Evolutionary conservation across 2,113 vertebrate species (phyloP).

Genomic region (Hiodon tergisus): DNA sequence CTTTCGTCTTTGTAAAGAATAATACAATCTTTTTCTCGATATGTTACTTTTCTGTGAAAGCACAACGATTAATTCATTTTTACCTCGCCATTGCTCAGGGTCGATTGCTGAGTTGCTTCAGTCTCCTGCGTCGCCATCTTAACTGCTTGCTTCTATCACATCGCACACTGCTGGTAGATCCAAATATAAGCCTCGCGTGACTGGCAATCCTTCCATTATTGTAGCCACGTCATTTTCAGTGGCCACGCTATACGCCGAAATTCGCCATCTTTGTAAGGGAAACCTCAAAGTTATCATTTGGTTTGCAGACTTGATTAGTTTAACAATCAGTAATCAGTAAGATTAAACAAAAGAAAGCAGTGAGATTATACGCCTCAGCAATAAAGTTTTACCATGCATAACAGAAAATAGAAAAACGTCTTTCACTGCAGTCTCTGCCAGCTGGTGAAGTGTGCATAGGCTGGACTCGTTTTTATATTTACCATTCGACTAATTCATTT

Average conservation of each 20-base stretch:
- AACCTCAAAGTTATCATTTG: background rate
- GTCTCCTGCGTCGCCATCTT: constrained; percentile 74
- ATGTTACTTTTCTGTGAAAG: background rate
- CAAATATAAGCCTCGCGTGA: constrained; percentile 55
- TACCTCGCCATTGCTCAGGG: constrained; percentile 71
- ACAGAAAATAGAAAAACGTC: no score
- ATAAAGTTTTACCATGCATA: no score
- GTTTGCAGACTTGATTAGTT: background rate
- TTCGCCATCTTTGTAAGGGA: constrained; percentile 23
- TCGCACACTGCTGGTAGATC: constrained; percentile 25
- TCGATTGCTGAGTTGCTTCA: constrained; percentile 47
- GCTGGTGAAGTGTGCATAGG: no score
- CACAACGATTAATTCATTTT: constrained; percentile 43
- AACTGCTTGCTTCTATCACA: constrained; percentile 57
- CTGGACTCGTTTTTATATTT: no score
- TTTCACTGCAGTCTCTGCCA: background rate
- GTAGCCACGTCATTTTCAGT: background rate
- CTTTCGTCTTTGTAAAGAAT: background rate
- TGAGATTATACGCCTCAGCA: no score
- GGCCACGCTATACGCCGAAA: background rate
- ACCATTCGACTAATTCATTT: no score
- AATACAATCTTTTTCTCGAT: background rate
- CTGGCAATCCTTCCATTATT: background rate
- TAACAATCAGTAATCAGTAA: background rate
- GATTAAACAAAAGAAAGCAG: background rate